Conservation (phyloP, 2,113 vertebrate species). For the Oreochromis aureus region DNA sequence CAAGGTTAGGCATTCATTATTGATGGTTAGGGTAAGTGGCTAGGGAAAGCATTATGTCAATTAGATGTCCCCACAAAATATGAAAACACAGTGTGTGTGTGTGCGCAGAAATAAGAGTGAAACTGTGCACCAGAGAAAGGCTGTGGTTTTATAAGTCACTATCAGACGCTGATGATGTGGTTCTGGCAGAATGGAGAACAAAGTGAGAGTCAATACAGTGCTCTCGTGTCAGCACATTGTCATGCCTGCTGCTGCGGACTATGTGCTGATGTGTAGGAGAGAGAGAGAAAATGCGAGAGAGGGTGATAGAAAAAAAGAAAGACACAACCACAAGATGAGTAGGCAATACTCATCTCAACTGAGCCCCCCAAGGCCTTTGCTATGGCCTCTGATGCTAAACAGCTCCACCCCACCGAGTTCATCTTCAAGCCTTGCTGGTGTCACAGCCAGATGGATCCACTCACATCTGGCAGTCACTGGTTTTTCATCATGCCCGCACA, state of each 20-base stretch:
- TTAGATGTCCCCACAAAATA: neutral
- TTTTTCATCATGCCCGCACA: neutral
- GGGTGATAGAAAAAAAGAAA: neutral
- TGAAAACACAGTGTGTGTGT: neutral
- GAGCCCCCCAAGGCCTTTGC: neutral
- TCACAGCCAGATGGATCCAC: neutral
- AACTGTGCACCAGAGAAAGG: neutral
- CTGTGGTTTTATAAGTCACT: neutral
- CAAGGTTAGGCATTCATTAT: neutral
- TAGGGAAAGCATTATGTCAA: neutral
- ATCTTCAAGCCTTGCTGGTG: neutral
- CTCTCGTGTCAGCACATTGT: neutral
- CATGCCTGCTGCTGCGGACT: neutral
- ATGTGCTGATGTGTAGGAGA: neutral
- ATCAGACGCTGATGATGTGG: neutral
- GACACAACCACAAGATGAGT: neutral
- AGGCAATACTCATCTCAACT: neutral
- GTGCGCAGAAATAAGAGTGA: neutral
- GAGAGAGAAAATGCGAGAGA: neutral
- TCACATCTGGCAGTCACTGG: conserved; percentile 2
- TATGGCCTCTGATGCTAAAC: neutral
- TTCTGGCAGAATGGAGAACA: neutral
- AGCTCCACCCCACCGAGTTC: neutral
- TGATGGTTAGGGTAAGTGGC: neutral
- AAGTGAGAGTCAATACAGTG: neutral